phyloP scores from a whole-genome alignment of 2,113 vertebrate species.

The Atlantisia rogersi region DNA sequence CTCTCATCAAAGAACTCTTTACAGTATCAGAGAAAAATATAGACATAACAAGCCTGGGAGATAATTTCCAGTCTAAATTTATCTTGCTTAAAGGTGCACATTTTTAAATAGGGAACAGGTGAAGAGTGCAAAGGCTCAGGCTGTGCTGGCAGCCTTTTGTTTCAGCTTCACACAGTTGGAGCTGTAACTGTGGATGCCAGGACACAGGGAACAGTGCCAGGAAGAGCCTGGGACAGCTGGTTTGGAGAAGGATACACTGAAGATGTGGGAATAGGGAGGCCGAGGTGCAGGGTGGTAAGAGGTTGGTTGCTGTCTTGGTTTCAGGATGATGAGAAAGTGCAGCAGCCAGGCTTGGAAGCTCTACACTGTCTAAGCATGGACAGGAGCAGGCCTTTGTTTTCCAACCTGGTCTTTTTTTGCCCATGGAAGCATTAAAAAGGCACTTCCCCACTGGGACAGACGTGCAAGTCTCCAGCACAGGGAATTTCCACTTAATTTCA shows the following conservation, averaged over 20 bases:
- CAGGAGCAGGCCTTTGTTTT: not conserved
- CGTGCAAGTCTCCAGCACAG: not conserved
- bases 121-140: not conserved
- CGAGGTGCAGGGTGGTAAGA: not conserved
- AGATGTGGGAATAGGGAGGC: not conserved
- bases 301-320: not conserved
- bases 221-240: not conserved
- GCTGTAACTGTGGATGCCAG: not conserved
- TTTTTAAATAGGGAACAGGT: not conserved
- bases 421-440: not conserved
- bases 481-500: not conserved
- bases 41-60: not conserved
- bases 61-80: not conserved
- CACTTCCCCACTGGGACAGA: not conserved
- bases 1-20: not conserved
- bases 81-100: not conserved
- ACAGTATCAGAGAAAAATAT: not conserved
- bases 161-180: not conserved
- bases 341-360: not conserved
- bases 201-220: not conserved
- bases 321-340: not conserved
- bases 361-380: not conserved
- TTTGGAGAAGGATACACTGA: not conserved
- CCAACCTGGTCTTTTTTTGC: not conserved
- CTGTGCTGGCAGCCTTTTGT: not conserved